These are phyloP conservation scores for Psittacus erithacus DNA, from an alignment of 2,113 vertebrate species.

Conservation along the genomic window DNA sequence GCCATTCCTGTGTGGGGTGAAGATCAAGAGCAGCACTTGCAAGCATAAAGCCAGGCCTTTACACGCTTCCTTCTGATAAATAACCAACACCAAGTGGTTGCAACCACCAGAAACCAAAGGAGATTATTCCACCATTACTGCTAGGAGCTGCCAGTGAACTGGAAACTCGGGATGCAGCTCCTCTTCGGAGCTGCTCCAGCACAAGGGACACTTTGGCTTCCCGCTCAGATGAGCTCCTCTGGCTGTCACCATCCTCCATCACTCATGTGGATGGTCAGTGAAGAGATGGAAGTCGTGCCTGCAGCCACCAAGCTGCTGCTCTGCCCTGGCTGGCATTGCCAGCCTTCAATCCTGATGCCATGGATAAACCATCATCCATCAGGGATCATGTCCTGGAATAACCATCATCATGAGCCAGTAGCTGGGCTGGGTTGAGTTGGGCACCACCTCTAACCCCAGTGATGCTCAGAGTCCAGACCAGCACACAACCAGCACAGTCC, in stretches of 20 bases:
- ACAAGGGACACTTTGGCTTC: not conserved
- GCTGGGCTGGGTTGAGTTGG: not conserved
- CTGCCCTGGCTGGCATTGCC: not conserved
- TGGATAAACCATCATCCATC: accelerated
- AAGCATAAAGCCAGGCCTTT: not conserved
- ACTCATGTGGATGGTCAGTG: accelerated
- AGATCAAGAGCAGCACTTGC: not conserved
- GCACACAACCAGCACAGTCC: not conserved
- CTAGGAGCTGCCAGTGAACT: not conserved
- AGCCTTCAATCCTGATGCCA: not conserved
- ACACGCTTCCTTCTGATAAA: accelerated
- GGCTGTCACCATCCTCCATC: accelerated
- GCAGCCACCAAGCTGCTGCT: not conserved
- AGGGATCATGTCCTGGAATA: not conserved
- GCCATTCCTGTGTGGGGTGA: accelerated
- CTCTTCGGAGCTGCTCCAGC: not conserved
- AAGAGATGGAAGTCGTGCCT: accelerated
- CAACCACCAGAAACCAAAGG: not conserved
- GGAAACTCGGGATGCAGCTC: not conserved
- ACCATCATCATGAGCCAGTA: accelerated
- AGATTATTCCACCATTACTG: not conserved
- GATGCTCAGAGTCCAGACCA: accelerated
- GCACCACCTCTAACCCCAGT: not conserved
- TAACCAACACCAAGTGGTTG: not conserved
- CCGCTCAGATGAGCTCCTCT: not conserved